Evolutionary conservation across 2,888 invertebrate species (phyloP), one percentile per base, ranked within the genome.

Genomic region (Xestia c-nigrum): DNA sequence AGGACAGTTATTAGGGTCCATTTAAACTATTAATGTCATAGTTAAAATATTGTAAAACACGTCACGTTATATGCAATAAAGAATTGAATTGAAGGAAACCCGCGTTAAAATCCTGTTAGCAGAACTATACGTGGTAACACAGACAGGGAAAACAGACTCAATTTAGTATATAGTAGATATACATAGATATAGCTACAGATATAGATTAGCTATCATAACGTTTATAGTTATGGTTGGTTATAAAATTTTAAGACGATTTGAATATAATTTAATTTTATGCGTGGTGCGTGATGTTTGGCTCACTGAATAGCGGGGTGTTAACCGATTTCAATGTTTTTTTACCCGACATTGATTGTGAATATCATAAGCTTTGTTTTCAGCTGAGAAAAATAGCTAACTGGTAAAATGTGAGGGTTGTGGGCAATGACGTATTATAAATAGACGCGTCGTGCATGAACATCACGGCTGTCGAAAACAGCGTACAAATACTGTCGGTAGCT

Each of bases 191-290:
- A 57, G 57, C 24, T 59, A 31, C 59, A 16, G 59, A 57, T 57
- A 57, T 24, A 57, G 24, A 59, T 64, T 31, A 40, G 55, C 65
- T 80, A 75, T 47, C 31, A n/a, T 70, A 75, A 75, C 65, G 57
- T 12, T 74, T 5, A 69, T 38, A 52, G 70, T 70, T 38, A 84
- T 80, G 50, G 52, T 4, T 64, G 52, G 80, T 66, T 52, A 47
- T 83, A 70, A 75, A 80, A 75, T 80, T 84, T 83, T 21, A 82
- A 72, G 84, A 71, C 63, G 19, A 74, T 83, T 71, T 74, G 55
- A 72, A 40, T 61, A 46, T 50, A 64, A 69, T 74, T 57, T 16
- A 57, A 72, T 64, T 38, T 65, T 70, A 74, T 74, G 57, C 31
- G 4, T 47, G 5, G 40, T 40, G 65, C 72, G 74, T 74, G 70